Evolutionary conservation across 2,888 invertebrate genomes (phyloP).

Genomic region (Epistrophe eligans): DNA sequence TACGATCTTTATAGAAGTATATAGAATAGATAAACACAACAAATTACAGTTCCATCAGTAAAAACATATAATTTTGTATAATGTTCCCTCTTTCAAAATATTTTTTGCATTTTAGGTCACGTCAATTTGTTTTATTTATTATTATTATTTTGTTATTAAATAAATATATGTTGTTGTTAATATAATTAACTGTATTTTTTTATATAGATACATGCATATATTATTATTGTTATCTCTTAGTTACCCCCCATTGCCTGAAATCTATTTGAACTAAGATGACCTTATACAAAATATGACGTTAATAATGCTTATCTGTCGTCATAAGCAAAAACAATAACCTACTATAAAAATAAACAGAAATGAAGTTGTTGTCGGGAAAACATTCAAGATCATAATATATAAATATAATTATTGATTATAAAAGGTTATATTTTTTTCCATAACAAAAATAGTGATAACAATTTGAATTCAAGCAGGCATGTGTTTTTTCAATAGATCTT

Average conservation of each 20-base stretch:
- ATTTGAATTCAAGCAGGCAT: neutral
- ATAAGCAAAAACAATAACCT: neutral
- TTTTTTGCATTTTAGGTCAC: neutral
- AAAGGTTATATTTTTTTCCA: slow-evolving; percentile 8
- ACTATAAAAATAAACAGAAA: neutral
- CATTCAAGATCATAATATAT: neutral
- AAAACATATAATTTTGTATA: neutral
- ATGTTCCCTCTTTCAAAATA: neutral
- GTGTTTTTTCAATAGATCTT: neutral
- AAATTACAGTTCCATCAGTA: neutral
- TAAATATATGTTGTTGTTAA: neutral
- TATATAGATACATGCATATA: neutral
- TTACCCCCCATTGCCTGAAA: slow-evolving; percentile 18
- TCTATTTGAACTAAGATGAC: slow-evolving; percentile 23
- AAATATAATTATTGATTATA: slow-evolving; percentile 5
- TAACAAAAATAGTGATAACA: slow-evolving; percentile 7
- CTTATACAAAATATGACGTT: slow-evolving; percentile 13
- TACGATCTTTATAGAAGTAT: no score
- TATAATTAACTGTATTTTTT: neutral
- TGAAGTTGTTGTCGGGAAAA: slow-evolving; percentile 6
- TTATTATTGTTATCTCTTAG: slow-evolving; percentile 27
- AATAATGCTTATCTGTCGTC: neutral
- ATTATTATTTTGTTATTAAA: no score
- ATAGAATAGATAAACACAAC: no score
- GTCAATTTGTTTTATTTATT: neutral